These are phyloP conservation scores for Calosoma granatense DNA, from an alignment of 1,140 invertebrate species.

Conservation along the genomic window DNA sequence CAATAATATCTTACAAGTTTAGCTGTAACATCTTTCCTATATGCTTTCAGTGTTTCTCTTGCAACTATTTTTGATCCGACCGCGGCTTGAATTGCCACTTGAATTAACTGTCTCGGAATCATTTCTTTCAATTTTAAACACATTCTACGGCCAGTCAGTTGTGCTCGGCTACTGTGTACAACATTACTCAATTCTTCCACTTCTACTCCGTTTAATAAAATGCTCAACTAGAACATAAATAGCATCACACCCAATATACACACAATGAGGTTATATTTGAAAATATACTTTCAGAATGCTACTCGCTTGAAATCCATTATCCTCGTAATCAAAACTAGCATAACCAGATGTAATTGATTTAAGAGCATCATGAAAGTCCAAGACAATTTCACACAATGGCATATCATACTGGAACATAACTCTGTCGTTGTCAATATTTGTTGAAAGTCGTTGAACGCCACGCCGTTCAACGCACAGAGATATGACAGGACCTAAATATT, in stretches of 20 bases:
- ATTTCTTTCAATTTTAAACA: slow-evolving; percentile 73
- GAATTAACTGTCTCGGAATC: slow-evolving; percentile 80
- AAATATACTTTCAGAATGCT: slow-evolving; percentile 60
- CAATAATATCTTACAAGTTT: slow-evolving; percentile 65
- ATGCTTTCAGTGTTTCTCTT: slow-evolving; percentile 78
- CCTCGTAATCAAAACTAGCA: slow-evolving; percentile 97
- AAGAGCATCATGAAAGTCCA: slow-evolving; percentile 90
- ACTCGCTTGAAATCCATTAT: slow-evolving; percentile 68
- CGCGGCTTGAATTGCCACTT: slow-evolving; percentile 80
- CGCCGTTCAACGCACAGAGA: slow-evolving; percentile 66
- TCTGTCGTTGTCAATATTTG: slow-evolving; percentile 71
- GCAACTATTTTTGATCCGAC: slow-evolving; percentile 75
- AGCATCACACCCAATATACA: slow-evolving; percentile 10
- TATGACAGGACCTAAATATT: slow-evolving; percentile 60
- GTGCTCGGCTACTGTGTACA: slow-evolving; percentile 60
- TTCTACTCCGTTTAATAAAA: slow-evolving; percentile 67
- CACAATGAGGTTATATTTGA: background rate
- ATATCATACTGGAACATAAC: slow-evolving; percentile 74
- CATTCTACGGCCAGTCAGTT: slow-evolving; percentile 56
- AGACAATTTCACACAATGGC: slow-evolving; percentile 85
- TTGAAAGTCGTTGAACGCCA: slow-evolving; percentile 62
- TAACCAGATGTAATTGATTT: slow-evolving; percentile 88
- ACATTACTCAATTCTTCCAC: slow-evolving; percentile 86
- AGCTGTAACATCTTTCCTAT: slow-evolving; percentile 84
- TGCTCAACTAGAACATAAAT: slow-evolving; percentile 50